Evolutionary conservation across 2,888 invertebrate genomes (phyloP).

Genomic region (Drosophila testacea): DNA sequence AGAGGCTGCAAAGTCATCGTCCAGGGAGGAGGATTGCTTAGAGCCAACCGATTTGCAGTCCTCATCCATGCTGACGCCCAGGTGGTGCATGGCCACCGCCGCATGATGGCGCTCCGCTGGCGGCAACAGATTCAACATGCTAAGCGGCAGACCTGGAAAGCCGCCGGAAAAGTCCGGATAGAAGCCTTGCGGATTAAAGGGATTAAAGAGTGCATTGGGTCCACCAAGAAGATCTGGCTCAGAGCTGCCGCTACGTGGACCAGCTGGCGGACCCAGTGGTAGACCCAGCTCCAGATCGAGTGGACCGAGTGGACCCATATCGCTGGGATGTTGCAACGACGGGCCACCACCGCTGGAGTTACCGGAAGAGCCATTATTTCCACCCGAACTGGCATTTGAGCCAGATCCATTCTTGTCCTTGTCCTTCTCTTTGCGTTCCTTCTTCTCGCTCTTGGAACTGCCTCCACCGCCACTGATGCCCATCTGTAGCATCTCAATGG

Average conservation of each 20-base stretch:
- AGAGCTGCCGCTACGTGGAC: slow-evolving; percentile 88
- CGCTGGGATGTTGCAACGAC: slow-evolving; percentile 60
- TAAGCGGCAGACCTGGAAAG: slow-evolving; percentile 92
- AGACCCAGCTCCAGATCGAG: slow-evolving; percentile 73
- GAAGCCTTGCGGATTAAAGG: slow-evolving; percentile 90
- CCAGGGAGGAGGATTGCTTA: slow-evolving; percentile 87
- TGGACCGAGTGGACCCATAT: slow-evolving; percentile 60
- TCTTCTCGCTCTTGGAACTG: slow-evolving; percentile 71
- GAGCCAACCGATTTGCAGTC: slow-evolving; percentile 89
- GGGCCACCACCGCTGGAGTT: slow-evolving; percentile 44
- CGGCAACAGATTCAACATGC: slow-evolving; percentile 93
- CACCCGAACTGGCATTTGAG: slow-evolving; percentile 20
- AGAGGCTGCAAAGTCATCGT: slow-evolving; percentile 87
- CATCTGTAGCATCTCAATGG: slow-evolving; percentile 89
- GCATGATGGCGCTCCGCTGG: slow-evolving; percentile 89
- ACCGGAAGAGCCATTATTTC: slow-evolving; percentile 31
- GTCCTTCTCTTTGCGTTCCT: slow-evolving; percentile 75
- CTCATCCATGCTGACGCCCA: slow-evolving; percentile 87
- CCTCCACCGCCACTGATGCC: slow-evolving; percentile 86
- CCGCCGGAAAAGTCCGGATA: slow-evolving; percentile 93
- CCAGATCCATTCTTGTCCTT: slow-evolving; percentile 62
- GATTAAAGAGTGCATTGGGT: slow-evolving; percentile 90
- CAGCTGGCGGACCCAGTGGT: slow-evolving; percentile 66
- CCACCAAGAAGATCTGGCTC: slow-evolving; percentile 88
- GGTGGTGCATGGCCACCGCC: slow-evolving; percentile 87